Percentiles rank a stretch among this genome's conserved stretches.
phyloP scores from a whole-genome alignment of 2,797 vertebrate genomes.

The Margarornis squamiger region DNA sequence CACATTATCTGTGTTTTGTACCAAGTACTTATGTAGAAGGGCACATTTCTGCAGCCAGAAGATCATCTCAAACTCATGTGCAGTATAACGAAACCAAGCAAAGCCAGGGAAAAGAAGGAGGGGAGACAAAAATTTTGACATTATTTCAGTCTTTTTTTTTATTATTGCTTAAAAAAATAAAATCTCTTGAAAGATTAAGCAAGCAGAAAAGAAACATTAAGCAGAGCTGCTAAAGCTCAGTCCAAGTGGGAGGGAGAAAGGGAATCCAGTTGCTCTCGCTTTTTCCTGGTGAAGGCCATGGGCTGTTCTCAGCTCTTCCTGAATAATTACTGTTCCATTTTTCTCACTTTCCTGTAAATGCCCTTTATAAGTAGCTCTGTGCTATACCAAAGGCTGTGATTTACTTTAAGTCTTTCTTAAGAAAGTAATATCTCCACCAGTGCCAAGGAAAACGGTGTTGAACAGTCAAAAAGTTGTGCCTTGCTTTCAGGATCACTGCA shows the following conservation, averaged over 20 bases:
- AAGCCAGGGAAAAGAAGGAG: slow-evolving; percentile 10
- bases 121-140: slow-evolving; percentile 19
- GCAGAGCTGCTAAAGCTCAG: slow-evolving; percentile 42
- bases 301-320: background rate
- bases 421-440: background rate
- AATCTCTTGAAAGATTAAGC: background rate
- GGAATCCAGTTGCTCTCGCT: background rate
- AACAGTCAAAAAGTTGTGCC: slow-evolving; percentile 65
- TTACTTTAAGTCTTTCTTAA: slow-evolving; percentile 15
- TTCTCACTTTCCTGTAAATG: background rate
- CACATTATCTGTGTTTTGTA: background rate
- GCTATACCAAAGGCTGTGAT: slow-evolving; percentile 67
- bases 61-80: slow-evolving; percentile 20
- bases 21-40: slow-evolving; percentile 44
- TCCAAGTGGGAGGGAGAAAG: slow-evolving; percentile 20
- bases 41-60: slow-evolving; percentile 26
- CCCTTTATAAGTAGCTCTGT: slow-evolving; percentile 45
- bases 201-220: slow-evolving; percentile 24
- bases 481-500: slow-evolving; percentile 43
- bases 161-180: background rate
- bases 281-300: background rate
- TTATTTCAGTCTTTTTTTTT: background rate
- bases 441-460: slow-evolving; percentile 9
- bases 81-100: slow-evolving; percentile 16
- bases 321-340: background rate